Evolutionary conservation across 2,888 invertebrate genomes (phyloP).

Genomic region (Carterocephalus palaemon): DNA sequence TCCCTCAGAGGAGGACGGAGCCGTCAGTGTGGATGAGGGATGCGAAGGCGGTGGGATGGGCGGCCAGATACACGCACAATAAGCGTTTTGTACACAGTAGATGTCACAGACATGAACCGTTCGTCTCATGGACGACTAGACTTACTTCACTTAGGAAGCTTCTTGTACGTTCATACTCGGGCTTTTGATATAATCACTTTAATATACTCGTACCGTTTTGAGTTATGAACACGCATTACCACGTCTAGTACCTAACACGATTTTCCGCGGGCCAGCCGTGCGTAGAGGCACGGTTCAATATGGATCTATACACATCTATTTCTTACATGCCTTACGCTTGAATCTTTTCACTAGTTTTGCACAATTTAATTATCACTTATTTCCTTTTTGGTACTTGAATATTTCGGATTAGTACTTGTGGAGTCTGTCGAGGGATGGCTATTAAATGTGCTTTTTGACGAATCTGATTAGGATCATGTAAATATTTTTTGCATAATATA

Average conservation of each 20-base stretch:
- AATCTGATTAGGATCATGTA: slow-evolving; percentile 64
- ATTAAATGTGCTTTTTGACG: slow-evolving; percentile 70
- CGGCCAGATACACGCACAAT: slow-evolving; percentile 37
- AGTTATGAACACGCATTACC: slow-evolving; percentile 30
- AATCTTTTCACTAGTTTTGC: slow-evolving; percentile 32
- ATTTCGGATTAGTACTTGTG: slow-evolving; percentile 44
- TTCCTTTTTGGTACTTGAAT: slow-evolving; percentile 33
- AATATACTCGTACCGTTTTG: slow-evolving; percentile 34
- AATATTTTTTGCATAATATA: slow-evolving; percentile 73
- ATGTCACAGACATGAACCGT: slow-evolving; percentile 53
- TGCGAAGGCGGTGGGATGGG: slow-evolving; percentile 2
- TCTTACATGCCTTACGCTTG: slow-evolving; percentile 21
- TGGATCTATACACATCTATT: slow-evolving; percentile 12
- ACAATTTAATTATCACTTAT: slow-evolving; percentile 22
- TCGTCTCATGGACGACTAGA: slow-evolving; percentile 53
- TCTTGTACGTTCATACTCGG: slow-evolving; percentile 41
- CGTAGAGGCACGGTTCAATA: slow-evolving; percentile 11
- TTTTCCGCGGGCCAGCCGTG: slow-evolving; percentile 15
- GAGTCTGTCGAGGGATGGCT: slow-evolving; percentile 51
- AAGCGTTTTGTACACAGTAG: slow-evolving; percentile 57
- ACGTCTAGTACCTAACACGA: slow-evolving; percentile 13
- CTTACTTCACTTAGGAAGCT: slow-evolving; percentile 55
- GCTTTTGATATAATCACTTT: slow-evolving; percentile 37
- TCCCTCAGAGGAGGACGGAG: background rate
- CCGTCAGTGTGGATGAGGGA: slow-evolving; percentile 13